Percentiles rank a stretch among this genome's conserved stretches.
These are phyloP conservation scores for Chromoteleia sp. DNA, from an alignment of 2,888 invertebrate genomes.

Conservation along the genomic window DNA sequence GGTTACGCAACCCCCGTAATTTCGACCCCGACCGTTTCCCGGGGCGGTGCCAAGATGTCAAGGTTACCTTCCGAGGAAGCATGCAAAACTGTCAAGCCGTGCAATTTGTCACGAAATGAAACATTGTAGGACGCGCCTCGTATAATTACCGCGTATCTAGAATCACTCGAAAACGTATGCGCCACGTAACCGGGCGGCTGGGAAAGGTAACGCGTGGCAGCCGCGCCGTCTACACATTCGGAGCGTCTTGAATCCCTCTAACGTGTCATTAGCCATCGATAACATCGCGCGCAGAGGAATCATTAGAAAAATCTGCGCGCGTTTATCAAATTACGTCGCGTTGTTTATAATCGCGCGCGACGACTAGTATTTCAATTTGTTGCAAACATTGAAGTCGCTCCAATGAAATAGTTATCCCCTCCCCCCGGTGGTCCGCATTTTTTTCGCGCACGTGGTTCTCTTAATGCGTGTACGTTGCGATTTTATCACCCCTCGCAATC, in stretches of 20 bases:
- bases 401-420: constrained; percentile 47
- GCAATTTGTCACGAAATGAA: constrained; percentile 9
- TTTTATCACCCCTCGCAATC: constrained; percentile 80
- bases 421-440: constrained; percentile 74
- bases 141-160: no score
- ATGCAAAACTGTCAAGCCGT: no score
- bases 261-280: constrained; percentile 41
- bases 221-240: neutral
- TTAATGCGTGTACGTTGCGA: constrained; percentile 78
- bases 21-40: neutral
- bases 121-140: no score
- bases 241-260: constrained; percentile 15
- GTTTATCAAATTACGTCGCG: neutral
- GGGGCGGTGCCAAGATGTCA: constrained; percentile 7
- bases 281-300: constrained; percentile 29
- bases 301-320: constrained; percentile 25
- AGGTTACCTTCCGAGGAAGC: constrained; percentile 5
- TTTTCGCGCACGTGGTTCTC: constrained; percentile 71
- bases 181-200: neutral
- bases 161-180: neutral
- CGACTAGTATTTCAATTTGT: constrained; percentile 24
- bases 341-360: constrained; percentile 1
- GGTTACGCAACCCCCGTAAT: constrained; percentile 28
- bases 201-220: constrained; percentile 3
- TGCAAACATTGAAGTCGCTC: constrained; percentile 12